phyloP scores from a whole-genome alignment of 2,113 vertebrate genomes.

The Halichoerus grypus region DNA sequence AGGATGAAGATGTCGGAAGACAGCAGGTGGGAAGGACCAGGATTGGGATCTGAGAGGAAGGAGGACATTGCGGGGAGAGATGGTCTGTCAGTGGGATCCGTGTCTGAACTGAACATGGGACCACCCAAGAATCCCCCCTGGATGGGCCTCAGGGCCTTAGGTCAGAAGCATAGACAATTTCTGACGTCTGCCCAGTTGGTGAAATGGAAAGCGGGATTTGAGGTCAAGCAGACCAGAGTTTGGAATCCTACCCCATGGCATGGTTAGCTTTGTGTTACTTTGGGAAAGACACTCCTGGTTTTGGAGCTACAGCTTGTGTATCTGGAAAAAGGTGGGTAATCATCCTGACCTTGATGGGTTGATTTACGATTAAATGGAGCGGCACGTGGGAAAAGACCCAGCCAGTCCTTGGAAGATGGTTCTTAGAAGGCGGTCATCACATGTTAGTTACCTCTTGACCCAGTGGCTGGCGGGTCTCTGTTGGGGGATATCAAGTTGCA shows the following conservation, averaged over 20 bases:
- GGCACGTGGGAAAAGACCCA: background rate
- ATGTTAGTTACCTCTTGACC: background rate
- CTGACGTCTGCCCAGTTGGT: background rate
- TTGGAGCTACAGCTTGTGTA: constrained; percentile 8
- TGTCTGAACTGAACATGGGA: background rate
- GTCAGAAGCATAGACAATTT: background rate
- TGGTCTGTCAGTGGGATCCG: background rate
- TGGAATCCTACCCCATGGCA: background rate
- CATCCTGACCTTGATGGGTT: background rate
- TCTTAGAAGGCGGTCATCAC: background rate
- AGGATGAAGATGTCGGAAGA: background rate
- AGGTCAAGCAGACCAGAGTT: background rate
- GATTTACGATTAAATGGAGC: background rate
- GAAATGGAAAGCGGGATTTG: constrained; percentile 6
- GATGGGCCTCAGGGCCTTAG: background rate
- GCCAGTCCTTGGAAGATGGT: background rate
- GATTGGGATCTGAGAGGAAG: background rate
- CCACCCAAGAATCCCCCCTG: background rate
- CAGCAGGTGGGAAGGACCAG: background rate
- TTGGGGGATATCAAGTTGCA: background rate
- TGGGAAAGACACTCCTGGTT: constrained; percentile 37
- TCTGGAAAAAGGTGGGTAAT: background rate
- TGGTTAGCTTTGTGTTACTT: constrained; percentile 1
- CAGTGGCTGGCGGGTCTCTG: background rate
- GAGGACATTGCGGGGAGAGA: background rate